Evolutionary conservation across 2,113 vertebrate genomes (phyloP).

Genomic region (Cyprinodon variegatus): DNA sequence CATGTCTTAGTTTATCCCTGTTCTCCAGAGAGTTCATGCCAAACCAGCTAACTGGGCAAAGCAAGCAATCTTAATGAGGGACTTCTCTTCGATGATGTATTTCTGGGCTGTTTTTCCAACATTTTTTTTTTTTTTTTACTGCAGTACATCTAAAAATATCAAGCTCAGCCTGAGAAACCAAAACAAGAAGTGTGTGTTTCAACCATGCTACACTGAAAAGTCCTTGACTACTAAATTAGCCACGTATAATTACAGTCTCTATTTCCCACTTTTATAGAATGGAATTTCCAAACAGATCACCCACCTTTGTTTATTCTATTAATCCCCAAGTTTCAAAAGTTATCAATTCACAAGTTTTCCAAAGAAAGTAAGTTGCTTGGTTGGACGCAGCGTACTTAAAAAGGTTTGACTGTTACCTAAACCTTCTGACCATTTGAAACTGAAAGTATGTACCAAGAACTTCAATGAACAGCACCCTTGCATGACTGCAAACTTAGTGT

Average conservation of each 20-base stretch:
- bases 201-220: constrained; percentile 36
- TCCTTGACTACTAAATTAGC: constrained; percentile 39
- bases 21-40: not conserved
- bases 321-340: too few relatives aligned
- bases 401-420: not conserved
- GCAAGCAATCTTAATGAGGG: constrained; percentile 45
- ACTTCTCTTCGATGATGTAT: constrained; percentile 61
- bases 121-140: constrained; percentile 47
- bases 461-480: constrained; percentile 3
- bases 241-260: constrained; percentile 62
- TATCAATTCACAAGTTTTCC: not conserved
- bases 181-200: constrained; percentile 64
- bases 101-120: constrained; percentile 47
- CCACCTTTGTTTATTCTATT: constrained; percentile 31
- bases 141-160: constrained; percentile 57
- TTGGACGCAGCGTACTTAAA: constrained; percentile 4
- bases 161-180: constrained; percentile 49
- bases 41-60: constrained; percentile 26
- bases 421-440: constrained; percentile 8
- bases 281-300: constrained; percentile 49
- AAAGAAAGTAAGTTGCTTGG: not conserved
- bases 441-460: constrained; percentile 27
- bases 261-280: constrained; percentile 47
- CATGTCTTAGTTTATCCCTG: not conserved
- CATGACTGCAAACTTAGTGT: not conserved